Conservation (phyloP, 2,113 vertebrate genomes). For the Clinocottus analis region DNA sequence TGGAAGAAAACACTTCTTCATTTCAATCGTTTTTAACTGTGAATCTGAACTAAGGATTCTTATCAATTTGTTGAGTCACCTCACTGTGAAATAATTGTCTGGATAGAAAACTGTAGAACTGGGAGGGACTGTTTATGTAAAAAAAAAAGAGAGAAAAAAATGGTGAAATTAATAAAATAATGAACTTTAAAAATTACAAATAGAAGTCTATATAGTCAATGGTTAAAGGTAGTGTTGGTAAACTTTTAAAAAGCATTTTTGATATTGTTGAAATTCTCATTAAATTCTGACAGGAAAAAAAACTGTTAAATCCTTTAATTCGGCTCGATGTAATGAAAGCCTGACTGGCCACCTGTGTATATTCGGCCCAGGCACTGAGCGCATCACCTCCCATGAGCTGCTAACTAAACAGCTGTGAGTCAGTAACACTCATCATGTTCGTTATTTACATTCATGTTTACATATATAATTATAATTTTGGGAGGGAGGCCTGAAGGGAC, state of each 20-base stretch:
- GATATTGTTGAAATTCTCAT: not conserved
- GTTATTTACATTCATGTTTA: not conserved
- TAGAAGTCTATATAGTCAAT: not conserved
- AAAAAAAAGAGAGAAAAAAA: not conserved
- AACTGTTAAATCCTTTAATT: not conserved
- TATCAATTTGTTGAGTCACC: slow-evolving; percentile 21
- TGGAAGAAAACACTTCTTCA: not conserved
- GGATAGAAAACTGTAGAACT: slow-evolving; percentile 25
- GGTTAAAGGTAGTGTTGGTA: not conserved
- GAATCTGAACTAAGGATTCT: slow-evolving; percentile 22
- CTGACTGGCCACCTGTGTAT: not conserved
- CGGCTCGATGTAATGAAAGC: not conserved
- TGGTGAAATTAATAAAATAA: slow-evolving; percentile 44
- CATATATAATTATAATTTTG: not conserved
- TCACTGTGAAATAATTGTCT: slow-evolving; percentile 11
- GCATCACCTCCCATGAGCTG: not conserved
- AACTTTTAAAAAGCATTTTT: too few species aligned
- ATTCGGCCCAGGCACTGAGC: too few species aligned
- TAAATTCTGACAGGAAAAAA: not conserved
- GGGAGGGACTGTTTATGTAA: slow-evolving; percentile 24
- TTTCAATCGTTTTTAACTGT: slow-evolving; percentile 20
- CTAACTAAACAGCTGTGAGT: not conserved
- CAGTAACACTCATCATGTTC: not conserved
- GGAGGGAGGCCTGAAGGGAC: not conserved
- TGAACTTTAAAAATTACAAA: slow-evolving; percentile 5